These are phyloP conservation scores for Ploceus nigricollis DNA, from an alignment of 2,113 vertebrate species.

Conservation along the genomic window DNA sequence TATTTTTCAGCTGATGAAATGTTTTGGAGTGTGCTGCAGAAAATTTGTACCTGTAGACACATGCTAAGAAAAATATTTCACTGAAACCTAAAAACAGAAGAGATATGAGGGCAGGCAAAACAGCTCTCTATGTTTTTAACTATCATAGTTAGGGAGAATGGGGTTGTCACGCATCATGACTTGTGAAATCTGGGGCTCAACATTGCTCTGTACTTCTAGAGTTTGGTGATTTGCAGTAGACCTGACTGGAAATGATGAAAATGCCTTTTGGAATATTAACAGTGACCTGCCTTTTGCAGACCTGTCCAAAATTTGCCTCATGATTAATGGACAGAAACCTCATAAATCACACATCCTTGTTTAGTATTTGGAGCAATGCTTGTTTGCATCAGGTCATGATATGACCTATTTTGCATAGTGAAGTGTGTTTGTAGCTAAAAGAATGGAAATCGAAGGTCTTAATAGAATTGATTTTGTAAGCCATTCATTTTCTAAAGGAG, in stretches of 20 bases:
- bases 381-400: neutral
- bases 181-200: neutral
- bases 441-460: neutral
- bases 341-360: neutral
- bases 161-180: neutral
- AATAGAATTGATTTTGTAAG: neutral
- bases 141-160: neutral
- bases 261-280: neutral
- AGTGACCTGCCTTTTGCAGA: neutral
- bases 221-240: neutral
- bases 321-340: neutral
- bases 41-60: neutral
- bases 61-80: neutral
- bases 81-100: neutral
- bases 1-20: neutral
- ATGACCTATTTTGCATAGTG: neutral
- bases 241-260: neutral
- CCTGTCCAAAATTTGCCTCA: neutral
- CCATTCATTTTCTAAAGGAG: neutral
- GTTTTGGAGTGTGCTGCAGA: neutral
- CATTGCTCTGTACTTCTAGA: neutral
- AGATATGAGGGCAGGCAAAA: neutral
- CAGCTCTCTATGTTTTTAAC: neutral
- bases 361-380: neutral
- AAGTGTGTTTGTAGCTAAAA: neutral